phyloP scores from a whole-genome alignment of 2,888 invertebrate genomes.

The Eurytoma californica region DNA sequence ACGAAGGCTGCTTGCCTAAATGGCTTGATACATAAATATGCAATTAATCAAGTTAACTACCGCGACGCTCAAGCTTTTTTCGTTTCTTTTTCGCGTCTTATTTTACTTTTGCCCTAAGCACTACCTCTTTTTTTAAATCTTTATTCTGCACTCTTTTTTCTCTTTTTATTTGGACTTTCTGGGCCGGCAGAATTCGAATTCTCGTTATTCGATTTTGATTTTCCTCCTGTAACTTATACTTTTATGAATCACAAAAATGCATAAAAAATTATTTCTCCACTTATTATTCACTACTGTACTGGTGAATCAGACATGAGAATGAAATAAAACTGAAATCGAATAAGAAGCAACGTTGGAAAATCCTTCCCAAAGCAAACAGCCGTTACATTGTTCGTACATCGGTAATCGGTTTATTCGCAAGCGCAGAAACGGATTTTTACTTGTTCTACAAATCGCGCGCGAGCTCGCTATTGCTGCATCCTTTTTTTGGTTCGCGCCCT shows the following conservation, averaged over 20 bases:
- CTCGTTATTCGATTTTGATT: background rate
- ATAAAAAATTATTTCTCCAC: no score
- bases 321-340: background rate
- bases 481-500: background rate
- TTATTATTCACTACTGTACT: no score
- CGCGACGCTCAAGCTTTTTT: slow-evolving; percentile 62
- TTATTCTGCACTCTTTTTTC: background rate
- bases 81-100: slow-evolving; percentile 31
- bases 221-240: no score
- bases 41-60: slow-evolving; percentile 72
- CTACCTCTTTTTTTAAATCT: background rate
- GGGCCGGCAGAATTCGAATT: background rate
- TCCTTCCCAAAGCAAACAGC: background rate
- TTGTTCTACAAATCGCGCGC: no score
- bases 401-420: slow-evolving; percentile 44
- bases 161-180: background rate
- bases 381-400: slow-evolving; percentile 9
- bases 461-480: background rate
- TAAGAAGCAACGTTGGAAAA: background rate
- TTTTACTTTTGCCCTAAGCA: background rate
- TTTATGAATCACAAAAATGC: no score
- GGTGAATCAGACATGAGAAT: no score
- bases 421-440: background rate
- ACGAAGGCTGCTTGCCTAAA: slow-evolving; percentile 65
- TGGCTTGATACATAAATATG: slow-evolving; percentile 72